phyloP scores from a whole-genome alignment of 2,888 invertebrate genomes.

The Dryocosmus kuriphilus region DNA sequence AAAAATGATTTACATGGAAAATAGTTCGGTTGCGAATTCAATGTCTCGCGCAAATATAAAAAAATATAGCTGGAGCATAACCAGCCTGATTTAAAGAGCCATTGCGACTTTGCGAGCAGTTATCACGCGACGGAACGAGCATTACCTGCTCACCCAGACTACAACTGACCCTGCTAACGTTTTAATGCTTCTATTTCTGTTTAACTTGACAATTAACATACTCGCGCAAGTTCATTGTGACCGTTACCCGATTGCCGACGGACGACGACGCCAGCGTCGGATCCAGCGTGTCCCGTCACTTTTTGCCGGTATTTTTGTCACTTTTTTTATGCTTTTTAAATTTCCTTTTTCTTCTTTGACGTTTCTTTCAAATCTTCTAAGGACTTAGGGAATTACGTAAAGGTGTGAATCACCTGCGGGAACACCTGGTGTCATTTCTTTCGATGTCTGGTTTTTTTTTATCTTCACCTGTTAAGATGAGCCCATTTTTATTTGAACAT shows the following conservation, averaged over 20 bases:
- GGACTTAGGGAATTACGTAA: neutral
- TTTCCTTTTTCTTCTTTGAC: conserved; percentile 30
- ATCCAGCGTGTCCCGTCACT: conserved; percentile 49
- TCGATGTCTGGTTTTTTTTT: neutral
- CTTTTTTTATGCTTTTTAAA: conserved; percentile 52
- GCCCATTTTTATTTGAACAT: neutral
- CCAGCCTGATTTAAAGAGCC: conserved; percentile 66
- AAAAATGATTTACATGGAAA: neutral
- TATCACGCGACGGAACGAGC: conserved; percentile 67
- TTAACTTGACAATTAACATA: conserved; percentile 73
- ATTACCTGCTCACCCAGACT: conserved; percentile 60
- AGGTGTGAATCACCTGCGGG: conserved; percentile 20
- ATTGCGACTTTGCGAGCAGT: conserved; percentile 64
- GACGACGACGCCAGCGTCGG: conserved; percentile 44
- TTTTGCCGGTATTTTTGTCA: conserved; percentile 53
- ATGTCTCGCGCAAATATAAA: conserved; percentile 44
- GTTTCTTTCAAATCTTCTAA: neutral
- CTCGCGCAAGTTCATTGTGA: conserved; percentile 69
- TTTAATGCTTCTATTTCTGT: conserved; percentile 71
- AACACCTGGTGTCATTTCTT: conserved; percentile 15
- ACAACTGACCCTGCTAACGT: conserved; percentile 60
- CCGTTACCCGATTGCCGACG: conserved; percentile 55
- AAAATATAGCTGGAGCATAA: conserved; percentile 56
- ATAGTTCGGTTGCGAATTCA: conserved; percentile 13
- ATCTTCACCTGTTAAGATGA: neutral